Conservation (phyloP, 2,113 vertebrate species). For the Leucosticte australis region DNA sequence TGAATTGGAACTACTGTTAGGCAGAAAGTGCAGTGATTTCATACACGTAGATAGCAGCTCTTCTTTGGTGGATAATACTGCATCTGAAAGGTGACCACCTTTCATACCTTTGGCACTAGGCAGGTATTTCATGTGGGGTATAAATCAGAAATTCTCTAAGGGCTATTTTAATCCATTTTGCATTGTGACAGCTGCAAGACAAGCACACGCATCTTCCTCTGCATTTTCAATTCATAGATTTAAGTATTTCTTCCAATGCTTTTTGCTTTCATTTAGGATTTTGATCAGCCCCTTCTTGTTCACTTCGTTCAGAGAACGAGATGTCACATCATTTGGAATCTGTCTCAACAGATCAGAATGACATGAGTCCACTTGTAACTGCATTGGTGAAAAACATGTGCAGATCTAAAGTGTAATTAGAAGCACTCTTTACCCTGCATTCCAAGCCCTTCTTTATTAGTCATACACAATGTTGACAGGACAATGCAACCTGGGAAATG, state of each 20-base stretch:
- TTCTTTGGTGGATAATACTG: neutral
- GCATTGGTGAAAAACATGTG: neutral
- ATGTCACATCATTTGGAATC: neutral
- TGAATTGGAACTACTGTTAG: neutral
- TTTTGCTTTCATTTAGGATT: neutral
- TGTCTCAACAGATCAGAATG: neutral
- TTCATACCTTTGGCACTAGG: neutral
- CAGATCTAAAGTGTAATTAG: conserved; percentile 26
- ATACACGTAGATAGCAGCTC: neutral
- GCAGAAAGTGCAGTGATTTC: neutral
- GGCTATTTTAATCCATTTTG: neutral
- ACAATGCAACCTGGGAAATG: neutral
- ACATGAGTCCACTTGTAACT: neutral
- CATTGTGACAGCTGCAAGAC: neutral
- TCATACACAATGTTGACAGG: neutral
- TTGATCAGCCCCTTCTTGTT: neutral
- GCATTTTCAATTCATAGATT: neutral
- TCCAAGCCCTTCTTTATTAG: conserved; percentile 34
- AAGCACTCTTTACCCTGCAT: neutral
- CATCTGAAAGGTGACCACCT: neutral
- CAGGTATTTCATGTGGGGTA: neutral
- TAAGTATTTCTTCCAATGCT: neutral
- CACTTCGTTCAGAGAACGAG: neutral
- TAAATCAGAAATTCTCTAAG: neutral
- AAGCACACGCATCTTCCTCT: neutral